Evolutionary conservation across 2,797 vertebrate genomes (phyloP).

Genomic region (Gorsachius magnificus): DNA sequence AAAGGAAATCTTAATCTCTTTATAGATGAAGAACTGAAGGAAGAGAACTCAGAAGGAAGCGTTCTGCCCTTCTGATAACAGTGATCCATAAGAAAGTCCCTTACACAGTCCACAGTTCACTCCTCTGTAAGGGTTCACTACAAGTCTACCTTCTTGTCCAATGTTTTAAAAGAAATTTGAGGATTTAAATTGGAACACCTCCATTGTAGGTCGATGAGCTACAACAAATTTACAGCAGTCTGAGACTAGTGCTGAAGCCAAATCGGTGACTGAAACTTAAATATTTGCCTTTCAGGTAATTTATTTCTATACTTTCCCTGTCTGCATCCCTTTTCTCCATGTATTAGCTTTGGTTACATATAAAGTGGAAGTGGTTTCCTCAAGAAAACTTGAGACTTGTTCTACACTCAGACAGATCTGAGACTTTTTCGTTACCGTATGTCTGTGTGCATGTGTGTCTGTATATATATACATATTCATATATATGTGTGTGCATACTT

Average conservation of each 20-base stretch:
- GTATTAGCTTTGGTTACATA: neutral
- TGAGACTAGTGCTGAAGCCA: neutral
- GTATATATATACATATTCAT: no score
- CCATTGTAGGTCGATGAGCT: neutral
- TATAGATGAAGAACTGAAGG: neutral
- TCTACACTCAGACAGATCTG: neutral
- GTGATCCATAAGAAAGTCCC: neutral
- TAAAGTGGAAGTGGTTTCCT: neutral
- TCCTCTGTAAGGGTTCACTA: neutral
- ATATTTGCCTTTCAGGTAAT: neutral
- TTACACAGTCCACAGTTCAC: neutral
- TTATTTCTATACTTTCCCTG: neutral
- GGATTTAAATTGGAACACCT: neutral
- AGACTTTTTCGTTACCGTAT: fast-evolving
- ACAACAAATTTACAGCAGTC: neutral
- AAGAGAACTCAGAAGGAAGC: neutral
- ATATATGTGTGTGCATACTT: neutral
- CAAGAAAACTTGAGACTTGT: neutral
- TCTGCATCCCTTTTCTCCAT: neutral
- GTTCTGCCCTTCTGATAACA: neutral
- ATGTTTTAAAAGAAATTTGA: neutral
- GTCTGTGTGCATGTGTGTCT: neutral
- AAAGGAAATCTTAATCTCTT: neutral
- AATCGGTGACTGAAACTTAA: neutral
- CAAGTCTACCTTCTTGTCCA: neutral